Percentiles rank a stretch among this genome's conserved stretches.
These are phyloP conservation scores for Omphaloscelis lunosa DNA, from an alignment of 2,888 invertebrate genomes.

Conservation along the genomic window DNA sequence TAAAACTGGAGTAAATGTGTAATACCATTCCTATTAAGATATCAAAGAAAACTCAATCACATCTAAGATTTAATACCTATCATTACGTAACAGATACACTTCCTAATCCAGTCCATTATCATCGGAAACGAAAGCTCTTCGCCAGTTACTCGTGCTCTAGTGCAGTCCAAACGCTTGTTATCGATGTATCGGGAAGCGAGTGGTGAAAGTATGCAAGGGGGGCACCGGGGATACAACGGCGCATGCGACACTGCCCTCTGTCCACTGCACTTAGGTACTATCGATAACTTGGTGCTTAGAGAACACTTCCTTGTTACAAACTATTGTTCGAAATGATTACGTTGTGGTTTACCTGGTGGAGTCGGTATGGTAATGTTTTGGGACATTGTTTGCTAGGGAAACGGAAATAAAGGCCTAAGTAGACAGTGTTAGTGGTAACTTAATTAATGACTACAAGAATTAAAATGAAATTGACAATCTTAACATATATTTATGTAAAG, in stretches of 20 bases:
- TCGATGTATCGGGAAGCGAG: constrained; percentile 82
- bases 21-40: not conserved
- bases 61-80: constrained; percentile 30
- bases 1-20: constrained; percentile 7
- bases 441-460: not conserved
- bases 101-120: constrained; percentile 62
- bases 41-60: constrained; percentile 27
- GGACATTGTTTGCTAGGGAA: constrained; percentile 15
- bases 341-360: constrained; percentile 49
- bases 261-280: constrained; percentile 79
- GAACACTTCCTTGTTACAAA: constrained; percentile 67
- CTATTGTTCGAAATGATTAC: constrained; percentile 68
- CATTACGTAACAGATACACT: constrained; percentile 52
- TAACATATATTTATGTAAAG: not conserved
- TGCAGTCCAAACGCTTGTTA: constrained; percentile 75
- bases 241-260: constrained; percentile 87
- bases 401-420: constrained; percentile 18
- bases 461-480: not conserved
- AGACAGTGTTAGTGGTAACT: not conserved
- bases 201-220: constrained; percentile 89
- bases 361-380: constrained; percentile 42
- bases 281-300: constrained; percentile 65
- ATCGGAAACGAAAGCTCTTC: constrained; percentile 63
- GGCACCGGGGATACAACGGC: constrained; percentile 82
- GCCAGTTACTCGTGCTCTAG: constrained; percentile 70